phyloP scores from a whole-genome alignment of 2,888 invertebrate genomes.

The Thalpophila matura region DNA sequence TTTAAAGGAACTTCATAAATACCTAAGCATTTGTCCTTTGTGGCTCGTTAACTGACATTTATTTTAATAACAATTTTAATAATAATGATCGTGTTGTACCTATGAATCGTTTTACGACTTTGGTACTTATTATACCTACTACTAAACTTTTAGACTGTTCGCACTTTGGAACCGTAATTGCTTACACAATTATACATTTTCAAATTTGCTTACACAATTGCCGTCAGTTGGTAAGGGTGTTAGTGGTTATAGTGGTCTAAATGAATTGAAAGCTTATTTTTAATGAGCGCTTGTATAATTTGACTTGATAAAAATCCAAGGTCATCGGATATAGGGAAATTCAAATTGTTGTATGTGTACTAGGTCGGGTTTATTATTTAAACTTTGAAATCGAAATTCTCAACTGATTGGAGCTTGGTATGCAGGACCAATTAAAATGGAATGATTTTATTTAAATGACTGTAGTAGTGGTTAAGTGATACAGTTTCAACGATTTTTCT shows the following conservation, averaged over 20 bases:
- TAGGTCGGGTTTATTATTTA: constrained; percentile 50
- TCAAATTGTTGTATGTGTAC: constrained; percentile 31
- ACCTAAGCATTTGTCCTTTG: constrained; percentile 63
- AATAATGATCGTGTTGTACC: constrained; percentile 64
- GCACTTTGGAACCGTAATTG: constrained; percentile 55
- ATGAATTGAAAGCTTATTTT: constrained; percentile 58
- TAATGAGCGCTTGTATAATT: constrained; percentile 53
- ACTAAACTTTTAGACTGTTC: constrained; percentile 61
- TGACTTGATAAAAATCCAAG: constrained; percentile 48
- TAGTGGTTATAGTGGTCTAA: constrained; percentile 53
- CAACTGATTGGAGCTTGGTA: constrained; percentile 50
- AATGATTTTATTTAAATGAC: constrained; percentile 58
- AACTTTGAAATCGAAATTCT: constrained; percentile 49
- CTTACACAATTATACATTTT: constrained; percentile 48
- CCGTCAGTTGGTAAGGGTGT: constrained; percentile 48
- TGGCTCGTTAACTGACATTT: constrained; percentile 71
- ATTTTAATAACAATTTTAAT: constrained; percentile 70
- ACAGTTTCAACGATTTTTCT: constrained; percentile 24
- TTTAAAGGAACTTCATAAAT: constrained; percentile 57
- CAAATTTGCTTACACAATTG: constrained; percentile 50
- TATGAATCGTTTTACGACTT: constrained; percentile 65
- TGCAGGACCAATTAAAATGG: constrained; percentile 54
- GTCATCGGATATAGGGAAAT: constrained; percentile 56
- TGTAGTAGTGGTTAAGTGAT: constrained; percentile 11
- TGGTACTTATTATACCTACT: constrained; percentile 64